phyloP scores from a whole-genome alignment of 2,113 vertebrate species.

The Peromyscus leucopus region DNA sequence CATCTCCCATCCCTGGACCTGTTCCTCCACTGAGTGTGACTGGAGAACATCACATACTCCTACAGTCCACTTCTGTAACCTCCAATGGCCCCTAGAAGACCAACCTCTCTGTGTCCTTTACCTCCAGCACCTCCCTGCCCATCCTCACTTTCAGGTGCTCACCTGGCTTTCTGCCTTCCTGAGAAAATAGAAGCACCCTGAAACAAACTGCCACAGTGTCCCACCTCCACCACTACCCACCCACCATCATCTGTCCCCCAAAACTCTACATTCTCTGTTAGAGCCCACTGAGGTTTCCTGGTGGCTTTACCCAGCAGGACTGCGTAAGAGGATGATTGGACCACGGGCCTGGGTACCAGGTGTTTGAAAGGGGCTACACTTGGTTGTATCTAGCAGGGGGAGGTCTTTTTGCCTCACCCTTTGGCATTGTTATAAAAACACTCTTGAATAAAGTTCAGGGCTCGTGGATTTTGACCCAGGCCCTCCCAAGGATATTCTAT shows the following conservation, averaged over 20 bases:
- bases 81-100: not conserved
- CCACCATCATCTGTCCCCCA: not conserved
- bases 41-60: not conserved
- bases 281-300: too few species aligned
- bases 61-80: not conserved
- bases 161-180: not conserved
- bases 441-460: too few species aligned
- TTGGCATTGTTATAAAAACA: too few species aligned
- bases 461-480: too few species aligned
- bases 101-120: not conserved
- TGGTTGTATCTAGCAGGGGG: too few species aligned
- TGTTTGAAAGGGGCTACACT: too few species aligned
- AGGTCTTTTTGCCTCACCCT: too few species aligned
- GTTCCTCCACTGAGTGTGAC: not conserved
- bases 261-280: not conserved
- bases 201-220: not conserved
- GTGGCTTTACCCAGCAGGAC: too few species aligned
- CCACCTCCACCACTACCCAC: not conserved
- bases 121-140: not conserved
- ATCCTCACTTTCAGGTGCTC: not conserved
- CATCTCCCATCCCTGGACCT: not conserved
- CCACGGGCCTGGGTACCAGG: too few species aligned
- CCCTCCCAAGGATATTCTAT: too few species aligned
- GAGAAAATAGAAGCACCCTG: not conserved
- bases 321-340: too few species aligned